Base-by-base conservation (phyloP, 1,140 invertebrate species). In the Brachionus calyciflorus region DNA sequence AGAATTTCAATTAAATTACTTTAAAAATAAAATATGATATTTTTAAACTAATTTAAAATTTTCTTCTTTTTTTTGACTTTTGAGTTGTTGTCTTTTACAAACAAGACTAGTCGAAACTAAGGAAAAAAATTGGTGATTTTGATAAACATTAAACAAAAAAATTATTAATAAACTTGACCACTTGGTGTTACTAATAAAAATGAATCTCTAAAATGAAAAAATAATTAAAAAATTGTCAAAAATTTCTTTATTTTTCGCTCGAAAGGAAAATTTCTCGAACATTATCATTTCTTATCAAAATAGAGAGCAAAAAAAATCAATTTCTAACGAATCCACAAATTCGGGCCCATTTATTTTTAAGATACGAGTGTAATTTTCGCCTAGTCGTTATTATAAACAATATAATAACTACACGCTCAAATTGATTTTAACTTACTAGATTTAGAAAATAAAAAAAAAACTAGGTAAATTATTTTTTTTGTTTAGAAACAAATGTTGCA, bases 211-310 rank as follows among this genome's bases (percentile, higher is more conserved):
- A 44, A 44, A 65, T 65, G 44, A 65, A 60, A 60, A 44, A 44
- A 65, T 65, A 65, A 65, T 65, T 65, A 65, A 65, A 46, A 65
- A 65, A 65, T 65, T 65, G 60, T 44, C 60, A 46, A 65, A 65
- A 60, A 17, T 10, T 60, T 33, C 33, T 60, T 33, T 17, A 60
- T 37, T 65, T 65, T 65, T 65, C 40, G 60, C 60, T 65, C 60
- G 19, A 65, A 44, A 65, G 37, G n/a, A 26, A 41, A 65, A 44
- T 41, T 44, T 65, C 14, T 65, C 24, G 28, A n/a, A n/a, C n/a
- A 63, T 63, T 28, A 65, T 65, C 40, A 44, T 65, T 65, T 65
- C 60, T 65, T 65, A 65, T 65, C 60, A 65, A 65, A 65, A 60
- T 17, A 60, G n/a, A n/a, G n/a, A n/a, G n/a, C n/a, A n/a, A n/a